Evolutionary conservation across 2,113 vertebrate genomes (phyloP).

Genomic region (Ondatra zibethicus): DNA sequence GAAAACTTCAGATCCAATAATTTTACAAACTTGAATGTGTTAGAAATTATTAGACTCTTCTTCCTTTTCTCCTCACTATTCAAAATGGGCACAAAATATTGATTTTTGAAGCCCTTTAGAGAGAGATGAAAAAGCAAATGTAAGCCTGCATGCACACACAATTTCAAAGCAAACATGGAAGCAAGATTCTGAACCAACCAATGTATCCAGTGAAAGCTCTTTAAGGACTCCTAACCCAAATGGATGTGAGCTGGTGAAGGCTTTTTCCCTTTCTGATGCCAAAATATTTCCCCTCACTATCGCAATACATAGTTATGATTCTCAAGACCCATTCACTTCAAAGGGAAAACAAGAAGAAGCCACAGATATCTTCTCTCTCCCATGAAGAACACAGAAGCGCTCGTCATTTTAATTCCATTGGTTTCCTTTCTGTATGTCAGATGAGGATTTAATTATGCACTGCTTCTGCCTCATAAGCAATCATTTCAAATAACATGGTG

Average conservation of each 20-base stretch:
- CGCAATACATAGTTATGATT: background rate
- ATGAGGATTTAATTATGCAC: slow-evolving; percentile 72
- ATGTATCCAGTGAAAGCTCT: background rate
- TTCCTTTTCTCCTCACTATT: background rate
- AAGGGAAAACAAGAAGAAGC: slow-evolving; percentile 24
- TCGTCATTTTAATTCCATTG: slow-evolving; percentile 69
- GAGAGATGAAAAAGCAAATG: background rate
- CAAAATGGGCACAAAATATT: background rate
- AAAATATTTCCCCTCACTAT: slow-evolving; percentile 45
- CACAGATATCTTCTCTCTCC: background rate
- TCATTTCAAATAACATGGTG: slow-evolving; percentile 75
- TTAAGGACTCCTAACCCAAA: background rate
- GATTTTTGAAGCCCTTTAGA: slow-evolving; percentile 47
- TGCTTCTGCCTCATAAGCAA: slow-evolving; percentile 73
- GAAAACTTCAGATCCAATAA: background rate
- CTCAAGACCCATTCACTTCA: slow-evolving; percentile 43
- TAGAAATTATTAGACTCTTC: background rate
- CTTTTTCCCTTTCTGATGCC: background rate
- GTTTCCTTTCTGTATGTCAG: slow-evolving; percentile 63
- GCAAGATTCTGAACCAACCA: background rate
- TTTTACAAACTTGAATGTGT: background rate
- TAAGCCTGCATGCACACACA: background rate
- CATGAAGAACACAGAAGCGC: background rate
- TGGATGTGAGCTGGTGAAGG: background rate
- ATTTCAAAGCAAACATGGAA: background rate